A percentile compares a stretch with the other conserved stretches of the same genome.
Conservation (phyloP, 2,888 invertebrate species). For the Troilus luridus region DNA sequence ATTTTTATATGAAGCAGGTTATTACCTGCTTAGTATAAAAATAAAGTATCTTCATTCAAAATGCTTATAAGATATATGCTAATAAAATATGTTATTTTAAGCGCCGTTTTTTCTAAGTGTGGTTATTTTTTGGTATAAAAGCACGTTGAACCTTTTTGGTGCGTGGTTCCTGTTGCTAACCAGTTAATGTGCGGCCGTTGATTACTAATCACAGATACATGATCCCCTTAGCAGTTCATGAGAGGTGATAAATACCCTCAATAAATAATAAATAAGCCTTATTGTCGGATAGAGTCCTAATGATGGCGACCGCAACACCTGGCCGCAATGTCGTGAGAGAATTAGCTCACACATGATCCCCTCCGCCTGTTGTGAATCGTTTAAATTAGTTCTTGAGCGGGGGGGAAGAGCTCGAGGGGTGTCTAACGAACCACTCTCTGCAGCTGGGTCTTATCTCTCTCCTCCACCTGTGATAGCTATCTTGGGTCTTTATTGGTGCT, state of each 20-base stretch:
- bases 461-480: slow-evolving; percentile 43
- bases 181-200: neutral
- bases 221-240: neutral
- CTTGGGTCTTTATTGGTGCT: neutral
- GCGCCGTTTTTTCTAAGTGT: too few species aligned
- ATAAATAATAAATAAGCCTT: slow-evolving; percentile 1
- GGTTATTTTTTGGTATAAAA: neutral
- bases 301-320: slow-evolving; percentile 6
- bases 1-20: too few species aligned
- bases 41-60: too few species aligned
- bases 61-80: too few species aligned
- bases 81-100: too few species aligned
- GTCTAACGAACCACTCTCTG: neutral
- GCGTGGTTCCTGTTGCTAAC: neutral
- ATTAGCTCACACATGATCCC: slow-evolving; percentile 17
- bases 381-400: neutral
- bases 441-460: slow-evolving; percentile 11
- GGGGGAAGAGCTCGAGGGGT: neutral
- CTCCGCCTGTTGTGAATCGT: neutral
- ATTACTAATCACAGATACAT: neutral
- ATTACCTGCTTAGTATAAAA: too few species aligned
- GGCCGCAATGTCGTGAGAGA: slow-evolving; percentile 13
- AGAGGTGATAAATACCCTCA: neutral
- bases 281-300: neutral
- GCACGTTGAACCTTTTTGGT: neutral